phyloP scores from a whole-genome alignment of 2,888 invertebrate species.

The Pyrgus malvae region DNA sequence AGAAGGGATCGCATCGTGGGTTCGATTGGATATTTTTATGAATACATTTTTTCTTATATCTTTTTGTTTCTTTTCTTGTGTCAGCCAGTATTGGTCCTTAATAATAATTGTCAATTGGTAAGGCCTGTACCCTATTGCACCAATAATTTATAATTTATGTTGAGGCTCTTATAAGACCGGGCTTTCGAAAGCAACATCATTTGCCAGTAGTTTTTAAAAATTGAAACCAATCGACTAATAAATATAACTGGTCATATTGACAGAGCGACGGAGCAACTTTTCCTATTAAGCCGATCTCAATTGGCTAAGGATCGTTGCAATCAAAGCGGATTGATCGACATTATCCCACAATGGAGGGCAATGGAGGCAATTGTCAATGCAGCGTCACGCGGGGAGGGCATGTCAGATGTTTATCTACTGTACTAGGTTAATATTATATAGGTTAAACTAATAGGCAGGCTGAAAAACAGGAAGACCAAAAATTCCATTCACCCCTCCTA shows the following conservation, averaged over 20 bases:
- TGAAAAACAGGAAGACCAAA: too few species aligned
- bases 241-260: constrained; percentile 13
- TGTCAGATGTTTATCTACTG: background rate
- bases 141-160: too few species aligned
- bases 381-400: constrained; percentile 7
- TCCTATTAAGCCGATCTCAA: constrained; percentile 56
- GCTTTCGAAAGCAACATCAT: too few species aligned
- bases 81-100: too few species aligned
- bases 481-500: too few species aligned
- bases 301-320: constrained; percentile 80
- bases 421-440: background rate
- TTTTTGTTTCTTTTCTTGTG: background rate
- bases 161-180: too few species aligned
- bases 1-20: constrained; percentile 3
- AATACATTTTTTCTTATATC: background rate
- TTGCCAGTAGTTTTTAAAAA: too few species aligned
- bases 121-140: too few species aligned
- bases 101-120: too few species aligned
- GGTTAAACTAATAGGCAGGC: too few species aligned
- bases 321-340: constrained; percentile 78
- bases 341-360: constrained; percentile 72
- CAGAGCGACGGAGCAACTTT: constrained; percentile 13
- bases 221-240: too few species aligned
- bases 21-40: constrained; percentile 2
- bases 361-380: constrained; percentile 37